These are phyloP conservation scores for Neodiprion fabricii DNA, from an alignment of 1,140 invertebrate species.

Conservation along the genomic window DNA sequence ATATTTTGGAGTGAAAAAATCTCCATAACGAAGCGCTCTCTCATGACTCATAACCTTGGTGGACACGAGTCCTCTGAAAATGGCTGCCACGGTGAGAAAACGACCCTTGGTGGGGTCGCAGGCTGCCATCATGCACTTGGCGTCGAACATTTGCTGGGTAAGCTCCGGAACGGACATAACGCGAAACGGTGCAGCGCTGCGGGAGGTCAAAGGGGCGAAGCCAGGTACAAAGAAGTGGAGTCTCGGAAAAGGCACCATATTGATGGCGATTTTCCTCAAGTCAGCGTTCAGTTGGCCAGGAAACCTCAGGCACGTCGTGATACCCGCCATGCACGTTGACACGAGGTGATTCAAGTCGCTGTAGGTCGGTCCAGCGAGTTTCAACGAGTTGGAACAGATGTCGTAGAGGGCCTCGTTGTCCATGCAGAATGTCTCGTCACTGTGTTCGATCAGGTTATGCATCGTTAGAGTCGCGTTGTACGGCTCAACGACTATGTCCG, in stretches of 20 bases:
- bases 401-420: conserved; percentile 78
- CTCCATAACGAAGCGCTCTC: too few relatives aligned
- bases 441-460: conserved; percentile 71
- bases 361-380: conserved; percentile 68
- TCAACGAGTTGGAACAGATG: conserved; percentile 72
- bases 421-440: conserved; percentile 75
- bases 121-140: conserved; percentile 72
- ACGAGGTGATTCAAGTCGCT: conserved; percentile 64
- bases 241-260: conserved; percentile 79
- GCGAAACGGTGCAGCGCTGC: conserved; percentile 64
- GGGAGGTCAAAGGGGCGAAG: conserved; percentile 74
- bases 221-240: conserved; percentile 80
- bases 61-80: conserved; percentile 77
- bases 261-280: conserved; percentile 76
- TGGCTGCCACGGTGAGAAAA: conserved; percentile 74
- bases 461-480: conserved; percentile 70
- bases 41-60: conserved; percentile 61
- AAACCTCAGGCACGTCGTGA: conserved; percentile 67
- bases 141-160: conserved; percentile 69
- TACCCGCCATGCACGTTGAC: conserved; percentile 65
- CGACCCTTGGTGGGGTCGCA: conserved; percentile 72
- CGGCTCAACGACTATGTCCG: conserved; percentile 72
- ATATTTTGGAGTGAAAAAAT: too few relatives aligned
- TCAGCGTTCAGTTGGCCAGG: conserved; percentile 67
- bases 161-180: conserved; percentile 69